A percentile compares a stretch with the other conserved stretches of the same genome.
Evolutionary conservation across 2,888 invertebrate species (phyloP).

Genomic region (Macroteleia sp.): DNA sequence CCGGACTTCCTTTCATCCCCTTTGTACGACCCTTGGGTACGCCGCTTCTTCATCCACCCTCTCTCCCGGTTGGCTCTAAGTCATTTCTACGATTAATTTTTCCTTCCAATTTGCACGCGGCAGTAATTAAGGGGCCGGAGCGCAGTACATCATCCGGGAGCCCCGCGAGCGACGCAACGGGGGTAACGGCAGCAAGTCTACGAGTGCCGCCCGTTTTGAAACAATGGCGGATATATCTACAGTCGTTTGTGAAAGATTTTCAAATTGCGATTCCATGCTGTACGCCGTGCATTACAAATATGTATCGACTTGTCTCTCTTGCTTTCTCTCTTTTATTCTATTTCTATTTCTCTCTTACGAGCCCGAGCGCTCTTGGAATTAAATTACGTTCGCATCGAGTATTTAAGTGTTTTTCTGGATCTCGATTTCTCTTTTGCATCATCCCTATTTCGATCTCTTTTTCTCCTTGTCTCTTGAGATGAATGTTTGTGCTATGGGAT

Average conservation of each 20-base stretch:
- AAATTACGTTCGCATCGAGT: slow-evolving; percentile 34
- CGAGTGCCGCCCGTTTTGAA: slow-evolving; percentile 74
- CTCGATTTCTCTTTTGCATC: neutral
- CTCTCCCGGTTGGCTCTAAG: slow-evolving; percentile 78
- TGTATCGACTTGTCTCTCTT: slow-evolving; percentile 40
- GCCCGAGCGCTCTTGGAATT: slow-evolving; percentile 7
- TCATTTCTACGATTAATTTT: slow-evolving; percentile 85
- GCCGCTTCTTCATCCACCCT: slow-evolving; percentile 80
- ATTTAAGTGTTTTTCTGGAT: slow-evolving; percentile 37
- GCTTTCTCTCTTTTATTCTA: too few species aligned
- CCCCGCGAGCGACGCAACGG: slow-evolving; percentile 59
- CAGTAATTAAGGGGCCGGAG: slow-evolving; percentile 83
- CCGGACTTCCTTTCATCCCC: slow-evolving; percentile 84
- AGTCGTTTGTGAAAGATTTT: slow-evolving; percentile 68
- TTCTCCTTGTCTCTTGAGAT: slow-evolving; percentile 1
- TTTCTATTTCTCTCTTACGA: slow-evolving; percentile 12
- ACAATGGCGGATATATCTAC: slow-evolving; percentile 76
- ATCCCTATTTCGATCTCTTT: neutral
- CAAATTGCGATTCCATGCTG: slow-evolving; percentile 63
- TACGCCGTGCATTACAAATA: slow-evolving; percentile 39
- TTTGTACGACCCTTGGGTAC: slow-evolving; percentile 81
- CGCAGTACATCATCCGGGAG: slow-evolving; percentile 79
- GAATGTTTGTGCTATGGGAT: slow-evolving; percentile 12
- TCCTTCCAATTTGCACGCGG: slow-evolving; percentile 85
- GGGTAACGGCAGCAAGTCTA: slow-evolving; percentile 55